Base-by-base conservation (phyloP, 2,797 vertebrate genomes). In the Pseudocheirus occidentalis region DNA sequence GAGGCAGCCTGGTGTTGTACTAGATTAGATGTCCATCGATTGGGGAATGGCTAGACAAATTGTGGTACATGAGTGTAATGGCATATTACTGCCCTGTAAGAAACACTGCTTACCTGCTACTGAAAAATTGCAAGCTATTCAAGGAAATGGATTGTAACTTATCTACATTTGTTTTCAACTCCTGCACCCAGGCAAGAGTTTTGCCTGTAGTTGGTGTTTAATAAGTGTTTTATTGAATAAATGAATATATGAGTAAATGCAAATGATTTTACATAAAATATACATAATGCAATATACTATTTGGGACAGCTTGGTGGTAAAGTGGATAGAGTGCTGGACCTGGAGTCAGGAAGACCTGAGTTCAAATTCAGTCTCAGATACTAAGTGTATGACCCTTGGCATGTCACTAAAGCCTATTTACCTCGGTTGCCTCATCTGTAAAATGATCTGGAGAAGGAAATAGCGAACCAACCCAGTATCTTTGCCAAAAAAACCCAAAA, bases 21-120 rank as follows among this genome's bases (percentile, higher is more conserved):
- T 87, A 87, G 73, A 87, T 87, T 87, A 87, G 73, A 87, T 87
- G 73, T 87, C 73, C 40, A 87, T 87, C 9, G 73, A 87, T 87
- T 87, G 40, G 73, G 40, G 73, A 87, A 87, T 87, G 73, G 40
- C 73, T 50, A 87, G 73, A 87, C 40, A 87, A 87, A 87, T 50
- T 87, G 73, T 50, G 21, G 9, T 87, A 87, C 40, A 87, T 87
- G 73, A 87, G 46, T 87, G 73, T 87, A 87, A 87, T 87, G 73
- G 40, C 73, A 50, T 87, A 87, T 87, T 87, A 87, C 40, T 50
- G 40, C 73, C 40, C 40, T 50, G 24, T 46, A 87, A 87, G 73
- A 50, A 87, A 50, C 73, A 50, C 21, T 87, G 40, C 73, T 87
- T 87, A 87, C 73, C 40, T 87, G 21, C 73, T 87, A 87, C 40